These are phyloP conservation scores for Chrysolina haemoptera DNA, from an alignment of 2,888 invertebrate species.

Conservation along the genomic window DNA sequence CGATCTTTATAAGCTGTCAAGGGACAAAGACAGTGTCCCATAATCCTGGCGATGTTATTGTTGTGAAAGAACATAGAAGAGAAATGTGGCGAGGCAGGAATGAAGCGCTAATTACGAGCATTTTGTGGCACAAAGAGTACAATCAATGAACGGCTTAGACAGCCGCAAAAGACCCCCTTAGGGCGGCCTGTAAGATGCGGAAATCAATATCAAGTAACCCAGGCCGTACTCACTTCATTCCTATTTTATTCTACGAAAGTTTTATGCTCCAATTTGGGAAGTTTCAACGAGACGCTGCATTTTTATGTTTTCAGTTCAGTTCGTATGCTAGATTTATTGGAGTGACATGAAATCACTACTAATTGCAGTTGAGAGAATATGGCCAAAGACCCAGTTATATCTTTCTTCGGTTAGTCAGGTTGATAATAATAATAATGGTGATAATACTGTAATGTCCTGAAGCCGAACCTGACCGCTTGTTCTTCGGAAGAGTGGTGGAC, in stretches of 20 bases:
- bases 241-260: conserved; percentile 44
- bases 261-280: conserved; percentile 44
- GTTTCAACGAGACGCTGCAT: conserved; percentile 36
- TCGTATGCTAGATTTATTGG: not conserved
- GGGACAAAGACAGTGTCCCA: not conserved
- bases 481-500: no score
- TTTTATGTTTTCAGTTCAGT: conserved; percentile 33
- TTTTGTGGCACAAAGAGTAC: conserved; percentile 37
- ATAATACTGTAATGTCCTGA: no score
- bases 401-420: no score
- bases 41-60: conserved; percentile 15
- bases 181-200: conserved; percentile 51
- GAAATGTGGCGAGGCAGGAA: conserved; percentile 19
- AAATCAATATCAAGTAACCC: conserved; percentile 53
- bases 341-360: not conserved
- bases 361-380: not conserved
- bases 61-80: conserved; percentile 17
- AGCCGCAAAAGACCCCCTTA: conserved; percentile 39
- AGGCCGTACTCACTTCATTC: conserved; percentile 47
- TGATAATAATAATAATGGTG: no score
- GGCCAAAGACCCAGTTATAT: no score
- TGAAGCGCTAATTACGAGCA: conserved; percentile 28
- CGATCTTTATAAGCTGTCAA: conserved; percentile 14
- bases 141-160: conserved; percentile 37
- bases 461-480: no score